Evolutionary conservation across 1,140 invertebrate species (phyloP).

Genomic region (Protaetia brevitarsis): DNA sequence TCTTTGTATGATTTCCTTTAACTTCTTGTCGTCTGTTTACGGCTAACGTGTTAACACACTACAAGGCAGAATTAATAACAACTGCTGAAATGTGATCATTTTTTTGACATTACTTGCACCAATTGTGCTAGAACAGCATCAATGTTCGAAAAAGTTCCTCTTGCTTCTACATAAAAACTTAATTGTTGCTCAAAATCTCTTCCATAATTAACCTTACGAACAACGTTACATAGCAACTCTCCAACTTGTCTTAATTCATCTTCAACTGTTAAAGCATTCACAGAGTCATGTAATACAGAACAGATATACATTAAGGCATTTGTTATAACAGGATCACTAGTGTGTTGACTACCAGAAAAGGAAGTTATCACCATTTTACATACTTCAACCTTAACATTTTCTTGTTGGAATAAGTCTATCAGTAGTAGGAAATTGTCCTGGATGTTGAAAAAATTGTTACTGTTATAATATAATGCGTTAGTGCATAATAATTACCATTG

Average conservation of each 20-base stretch:
- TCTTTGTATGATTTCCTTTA: conserved; percentile 73
- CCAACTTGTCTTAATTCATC: conserved; percentile 88
- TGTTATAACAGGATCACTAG: conserved; percentile 80
- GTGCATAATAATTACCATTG: conserved; percentile 62
- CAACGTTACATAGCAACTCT: conserved; percentile 75
- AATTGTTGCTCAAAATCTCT: conserved; percentile 87
- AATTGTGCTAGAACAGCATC: conserved; percentile 81
- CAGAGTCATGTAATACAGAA: conserved; percentile 86
- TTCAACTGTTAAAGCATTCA: conserved; percentile 88
- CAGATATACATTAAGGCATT: conserved; percentile 84
- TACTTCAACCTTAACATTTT: conserved; percentile 75
- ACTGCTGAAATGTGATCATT: conserved; percentile 6
- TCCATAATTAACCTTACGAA: conserved; percentile 77
- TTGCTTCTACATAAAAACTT: conserved; percentile 88
- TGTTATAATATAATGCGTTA: not conserved
- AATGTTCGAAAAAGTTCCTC: conserved; percentile 84
- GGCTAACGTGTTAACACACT: conserved; percentile 77
- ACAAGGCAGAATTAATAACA: conserved; percentile 41
- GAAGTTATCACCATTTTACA: conserved; percentile 79
- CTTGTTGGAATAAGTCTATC: conserved; percentile 85
- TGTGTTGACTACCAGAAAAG: conserved; percentile 54
- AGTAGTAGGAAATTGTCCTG: conserved; percentile 87
- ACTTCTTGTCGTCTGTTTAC: conserved; percentile 72
- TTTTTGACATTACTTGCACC: conserved; percentile 65
- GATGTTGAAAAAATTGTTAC: conserved; percentile 34